A percentile compares a stretch with the other conserved stretches of the same genome.
Evolutionary conservation across 2,113 vertebrate species (phyloP).

Genomic region (Telmatochromis bifrenatus): DNA sequence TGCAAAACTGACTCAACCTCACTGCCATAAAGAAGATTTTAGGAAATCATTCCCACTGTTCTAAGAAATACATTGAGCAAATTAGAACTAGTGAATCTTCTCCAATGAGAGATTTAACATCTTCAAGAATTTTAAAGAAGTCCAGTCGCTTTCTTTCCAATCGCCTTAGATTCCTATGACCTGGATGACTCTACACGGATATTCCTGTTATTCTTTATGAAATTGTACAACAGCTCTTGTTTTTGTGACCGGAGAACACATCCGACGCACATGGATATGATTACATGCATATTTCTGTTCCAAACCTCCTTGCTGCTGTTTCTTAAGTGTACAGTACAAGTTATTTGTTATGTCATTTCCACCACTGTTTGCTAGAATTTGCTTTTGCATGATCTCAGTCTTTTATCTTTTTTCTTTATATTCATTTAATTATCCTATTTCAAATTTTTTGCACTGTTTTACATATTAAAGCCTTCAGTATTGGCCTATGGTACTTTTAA

Average conservation of each 20-base stretch:
- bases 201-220: background rate
- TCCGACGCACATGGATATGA: background rate
- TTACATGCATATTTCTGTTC: background rate
- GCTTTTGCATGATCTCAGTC: background rate
- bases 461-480: background rate
- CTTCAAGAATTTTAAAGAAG: background rate
- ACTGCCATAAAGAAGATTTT: background rate
- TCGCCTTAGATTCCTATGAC: background rate
- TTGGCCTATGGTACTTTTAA: background rate
- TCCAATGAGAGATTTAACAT: background rate
- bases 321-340: background rate
- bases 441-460: background rate
- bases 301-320: background rate
- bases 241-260: background rate
- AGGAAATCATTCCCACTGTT: background rate
- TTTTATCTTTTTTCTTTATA: background rate
- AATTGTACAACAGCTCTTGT: background rate
- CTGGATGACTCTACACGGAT: background rate
- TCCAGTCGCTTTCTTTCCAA: background rate
- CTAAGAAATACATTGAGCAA: background rate
- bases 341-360: background rate
- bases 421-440: background rate
- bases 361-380: background rate
- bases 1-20: background rate
- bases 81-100: background rate